Conservation (phyloP, 2,888 invertebrate genomes). For the Phania funesta region DNA sequence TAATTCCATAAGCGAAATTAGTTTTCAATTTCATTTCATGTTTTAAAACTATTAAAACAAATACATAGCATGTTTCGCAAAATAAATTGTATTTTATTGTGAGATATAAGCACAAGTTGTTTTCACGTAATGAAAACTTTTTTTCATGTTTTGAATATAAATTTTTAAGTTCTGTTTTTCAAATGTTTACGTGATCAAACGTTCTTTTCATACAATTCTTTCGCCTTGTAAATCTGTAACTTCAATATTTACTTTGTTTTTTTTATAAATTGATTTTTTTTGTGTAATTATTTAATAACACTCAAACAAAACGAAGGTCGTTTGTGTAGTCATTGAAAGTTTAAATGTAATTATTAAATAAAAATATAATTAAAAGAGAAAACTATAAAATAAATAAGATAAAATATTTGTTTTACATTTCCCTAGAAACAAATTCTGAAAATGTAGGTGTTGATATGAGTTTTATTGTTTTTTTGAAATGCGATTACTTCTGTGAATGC, state of each 20-base stretch:
- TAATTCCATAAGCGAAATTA: constrained; percentile 43
- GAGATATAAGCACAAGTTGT: neutral
- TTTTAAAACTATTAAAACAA: neutral
- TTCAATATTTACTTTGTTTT: neutral
- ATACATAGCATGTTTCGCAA: neutral
- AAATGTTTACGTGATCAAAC: neutral
- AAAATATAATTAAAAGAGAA: constrained; percentile 43
- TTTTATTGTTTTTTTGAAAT: no score
- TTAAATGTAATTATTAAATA: constrained; percentile 67
- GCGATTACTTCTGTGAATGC: no score
- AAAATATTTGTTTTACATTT: constrained; percentile 21
- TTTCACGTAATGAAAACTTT: constrained; percentile 2
- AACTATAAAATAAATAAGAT: constrained; percentile 57
- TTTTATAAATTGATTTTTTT: constrained; percentile 27
- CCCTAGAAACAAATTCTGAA: no score
- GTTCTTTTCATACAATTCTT: neutral
- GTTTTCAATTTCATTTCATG: constrained; percentile 13
- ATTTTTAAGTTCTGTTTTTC: neutral
- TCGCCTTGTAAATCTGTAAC: constrained; percentile 30
- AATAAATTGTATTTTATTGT: constrained; percentile 4
- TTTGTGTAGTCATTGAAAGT: constrained; percentile 70
- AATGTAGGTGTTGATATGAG: no score
- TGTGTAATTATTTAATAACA: constrained; percentile 46
- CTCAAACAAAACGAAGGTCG: constrained; percentile 58
- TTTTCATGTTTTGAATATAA: constrained; percentile 16